Evolutionary conservation across 1,140 invertebrate species (phyloP), one percentile per base, ranked within the genome.

Genomic region (Eriosoma lanigerum): DNA sequence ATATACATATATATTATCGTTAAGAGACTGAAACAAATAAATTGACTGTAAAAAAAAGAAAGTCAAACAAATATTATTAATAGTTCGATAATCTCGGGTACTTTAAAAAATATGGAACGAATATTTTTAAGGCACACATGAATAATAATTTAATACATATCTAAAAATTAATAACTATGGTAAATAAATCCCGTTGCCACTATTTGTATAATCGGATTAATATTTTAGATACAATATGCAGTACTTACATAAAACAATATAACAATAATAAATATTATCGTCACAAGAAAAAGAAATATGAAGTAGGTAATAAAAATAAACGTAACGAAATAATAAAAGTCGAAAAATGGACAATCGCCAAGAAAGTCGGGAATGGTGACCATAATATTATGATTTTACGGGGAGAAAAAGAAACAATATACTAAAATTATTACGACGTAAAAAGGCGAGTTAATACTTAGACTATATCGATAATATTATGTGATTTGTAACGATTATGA

Each of bases 91-190:
- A 29, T 32, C 26, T 62, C 19, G 8, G 26, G 17, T 62, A 32
- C 4, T 29, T 9, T 66, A 12, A 29, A 17, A 29, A 19, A 38
- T 8, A 3, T 17, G 13, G 24, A 26, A 9, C 8, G 17, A 60
- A 60, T 60, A 1, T 26, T 26, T 29, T 5, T 60, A 60, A 60
- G 58, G 58, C 58, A 60, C 58, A 60, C 58, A 60, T 60, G 58
- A 60, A 60, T 26, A 60, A 60, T 24, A 24, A 26, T 24, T 58
- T 2, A 24, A 60, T 17, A 60, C 26, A 21, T 26, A 17, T 29
- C 1, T 29, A 29, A 13, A 26, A 44, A 66, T n/a, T 21, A 66
- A 46, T n/a, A 66, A 66, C n/a, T 46, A 19, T 24, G 60, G n/a
- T 44, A 66, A 44, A 4, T 66, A n/a, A 68, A 17, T 46, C 21